Evolutionary conservation across 2,113 vertebrate species (phyloP), one percentile per base, ranked within the genome.

Genomic region (Dermatemys mawii): DNA sequence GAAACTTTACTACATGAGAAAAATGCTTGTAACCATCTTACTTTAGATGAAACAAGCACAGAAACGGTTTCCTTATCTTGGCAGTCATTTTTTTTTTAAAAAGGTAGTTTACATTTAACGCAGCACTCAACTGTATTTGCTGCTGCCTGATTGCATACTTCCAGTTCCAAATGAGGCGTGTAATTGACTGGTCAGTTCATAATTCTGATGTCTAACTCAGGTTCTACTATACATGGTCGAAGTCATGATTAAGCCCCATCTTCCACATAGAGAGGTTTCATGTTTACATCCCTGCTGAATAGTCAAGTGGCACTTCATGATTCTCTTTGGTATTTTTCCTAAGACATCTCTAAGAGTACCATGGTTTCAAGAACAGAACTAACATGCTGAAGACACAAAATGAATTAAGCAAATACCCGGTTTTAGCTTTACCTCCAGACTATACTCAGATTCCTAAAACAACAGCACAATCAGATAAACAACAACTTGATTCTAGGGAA

Each of bases 271-370:
- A 84, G 60, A 35, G 60, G 88, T 91, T 91, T 93, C 84, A 70
- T 91, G 87, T 70, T 53, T 46, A 92, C 88, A 91, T 87, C 92
- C 94, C 94, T 91, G 44, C 2, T 44, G 82, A 97, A 96, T 76
- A 83, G 93, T 44, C 38, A 44, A 75, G 41, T 41, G 22, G 38
- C 22, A 41, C 5, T 22, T 75, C 70, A 75, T 1, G 11, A 41
- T 26, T 75, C 38, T 44, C 70, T 41, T 44, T 21, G 11, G 41
- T 26, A 75, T 26, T 26, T 44, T 75, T 12, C 38, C 22, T 5
- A 67, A 75, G 70, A 26, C 5, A 38, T 24, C 54, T 55, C 54
- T 11, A 29, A 57, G 55, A 29, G 55, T 29, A 11, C 55, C 11
- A n/a, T 67, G 60, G 60, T 67, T 57, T 67, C 60, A 67, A 63